Conservation (phyloP, 35 echinoderm and acorn worm species). For the Amphiura filiformis region DNA sequence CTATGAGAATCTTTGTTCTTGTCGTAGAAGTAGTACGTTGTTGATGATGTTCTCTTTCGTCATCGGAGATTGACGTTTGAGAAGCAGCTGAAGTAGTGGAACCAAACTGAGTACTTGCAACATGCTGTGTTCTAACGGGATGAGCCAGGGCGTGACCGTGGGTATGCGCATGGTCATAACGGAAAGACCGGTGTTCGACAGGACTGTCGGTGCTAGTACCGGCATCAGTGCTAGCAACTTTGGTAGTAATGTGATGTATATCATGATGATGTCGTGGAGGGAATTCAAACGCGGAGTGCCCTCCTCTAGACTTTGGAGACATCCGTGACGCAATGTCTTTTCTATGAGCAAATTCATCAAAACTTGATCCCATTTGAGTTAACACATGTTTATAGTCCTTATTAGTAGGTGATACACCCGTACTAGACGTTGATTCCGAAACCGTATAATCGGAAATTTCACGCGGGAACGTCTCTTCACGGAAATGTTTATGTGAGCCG, state of each 20-base stretch:
- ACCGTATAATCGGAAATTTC: constrained; percentile 7
- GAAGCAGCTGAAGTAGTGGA: neutral
- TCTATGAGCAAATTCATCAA: constrained; percentile 46
- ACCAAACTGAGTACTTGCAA: neutral
- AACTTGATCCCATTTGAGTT: constrained; percentile 48
- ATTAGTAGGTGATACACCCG: neutral
- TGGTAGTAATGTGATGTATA: neutral
- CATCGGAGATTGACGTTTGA: constrained; percentile 9
- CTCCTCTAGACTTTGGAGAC: neutral
- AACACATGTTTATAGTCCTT: constrained; percentile 41
- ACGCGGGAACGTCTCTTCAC: constrained; percentile 15
- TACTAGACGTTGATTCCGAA: neutral
- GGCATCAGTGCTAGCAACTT: constrained; percentile 11
- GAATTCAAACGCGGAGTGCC: neutral
- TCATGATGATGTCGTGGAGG: neutral
- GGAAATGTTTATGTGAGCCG: constrained; percentile 5
- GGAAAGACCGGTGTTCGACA: neutral
- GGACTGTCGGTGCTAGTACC: constrained; percentile 21
- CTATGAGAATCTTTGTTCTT: constrained; percentile 23
- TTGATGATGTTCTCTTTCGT: neutral
- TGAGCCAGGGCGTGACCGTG: no score
- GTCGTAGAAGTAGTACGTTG: neutral
- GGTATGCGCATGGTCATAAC: constrained; percentile 35
- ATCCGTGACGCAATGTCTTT: neutral
- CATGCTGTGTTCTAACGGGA: neutral